phyloP scores from a whole-genome alignment of 2,888 invertebrate species.

The Conus canariensis region DNA sequence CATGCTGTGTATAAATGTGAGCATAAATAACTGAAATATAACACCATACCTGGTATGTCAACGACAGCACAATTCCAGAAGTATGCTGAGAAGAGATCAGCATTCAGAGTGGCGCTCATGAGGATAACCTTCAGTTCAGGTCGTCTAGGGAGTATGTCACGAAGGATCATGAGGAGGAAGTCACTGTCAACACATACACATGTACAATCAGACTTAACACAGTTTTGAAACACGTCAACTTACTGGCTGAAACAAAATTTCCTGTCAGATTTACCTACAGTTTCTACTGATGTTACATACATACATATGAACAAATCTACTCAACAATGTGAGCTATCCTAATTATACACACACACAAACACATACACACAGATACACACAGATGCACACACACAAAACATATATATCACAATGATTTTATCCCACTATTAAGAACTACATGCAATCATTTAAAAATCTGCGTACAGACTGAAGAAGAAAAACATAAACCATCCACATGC shows the following conservation, averaged over 20 bases:
- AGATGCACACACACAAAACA: neutral
- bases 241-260: too few species aligned
- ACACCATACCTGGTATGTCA: slow-evolving; percentile 71
- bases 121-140: slow-evolving; percentile 89
- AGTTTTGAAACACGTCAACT: too few species aligned
- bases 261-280: too few species aligned
- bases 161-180: slow-evolving; percentile 89
- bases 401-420: too few species aligned
- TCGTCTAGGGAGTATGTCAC: slow-evolving; percentile 81
- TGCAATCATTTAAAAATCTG: too few species aligned
- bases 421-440: too few species aligned
- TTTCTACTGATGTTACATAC: too few species aligned
- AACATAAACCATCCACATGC: too few species aligned
- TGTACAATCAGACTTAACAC: neutral
- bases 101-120: slow-evolving; percentile 96
- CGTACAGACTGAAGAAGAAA: too few species aligned
- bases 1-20: too few species aligned
- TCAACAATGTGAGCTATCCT: neutral
- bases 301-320: too few species aligned
- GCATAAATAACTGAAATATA: too few species aligned
- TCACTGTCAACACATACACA: slow-evolving; percentile 80
- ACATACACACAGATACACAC: neutral
- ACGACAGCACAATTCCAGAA: slow-evolving; percentile 72
- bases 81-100: slow-evolving; percentile 86
- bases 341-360: neutral